A percentile compares a stretch with the other conserved stretches of the same genome.
phyloP scores from a whole-genome alignment of 2,113 vertebrate species.

The Dipodomys stephensi region DNA sequence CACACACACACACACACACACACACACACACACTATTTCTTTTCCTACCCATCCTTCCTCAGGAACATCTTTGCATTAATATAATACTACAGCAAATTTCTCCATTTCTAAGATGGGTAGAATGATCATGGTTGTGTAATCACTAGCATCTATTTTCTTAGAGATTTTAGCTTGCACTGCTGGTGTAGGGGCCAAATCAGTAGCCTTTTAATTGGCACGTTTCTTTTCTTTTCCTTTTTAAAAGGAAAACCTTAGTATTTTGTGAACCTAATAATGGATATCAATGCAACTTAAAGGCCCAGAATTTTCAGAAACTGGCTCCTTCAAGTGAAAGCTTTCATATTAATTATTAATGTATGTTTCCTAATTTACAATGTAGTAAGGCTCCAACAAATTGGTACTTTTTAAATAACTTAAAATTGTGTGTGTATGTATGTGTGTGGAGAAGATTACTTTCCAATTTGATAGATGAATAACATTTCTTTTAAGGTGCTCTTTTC shows the following conservation, averaged over 20 bases:
- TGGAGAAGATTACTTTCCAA: too few species aligned
- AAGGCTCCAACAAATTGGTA: not conserved
- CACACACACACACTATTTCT: too few species aligned
- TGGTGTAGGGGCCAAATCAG: not conserved
- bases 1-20: too few species aligned
- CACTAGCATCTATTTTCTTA: not conserved
- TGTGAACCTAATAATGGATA: not conserved
- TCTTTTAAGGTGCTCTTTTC: slow-evolving; percentile 57
- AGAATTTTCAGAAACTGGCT: slow-evolving; percentile 8
- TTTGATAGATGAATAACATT: not conserved
- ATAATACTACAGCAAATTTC: not conserved
- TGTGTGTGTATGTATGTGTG: too few species aligned
- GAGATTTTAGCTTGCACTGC: not conserved
- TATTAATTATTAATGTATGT: not conserved
- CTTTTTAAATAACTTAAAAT: slow-evolving; percentile 5
- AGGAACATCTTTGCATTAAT: not conserved
- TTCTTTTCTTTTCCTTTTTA: not conserved
- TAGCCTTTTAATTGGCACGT: not conserved
- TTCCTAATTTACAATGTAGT: not conserved
- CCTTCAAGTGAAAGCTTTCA: not conserved
- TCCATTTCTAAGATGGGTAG: not conserved
- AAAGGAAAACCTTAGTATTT: not conserved
- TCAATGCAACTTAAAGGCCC: not conserved
- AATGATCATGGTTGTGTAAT: not conserved
- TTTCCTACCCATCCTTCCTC: not conserved